These are phyloP conservation scores for Rotaria magnacalcarata DNA, from an alignment of 2,888 invertebrate species.

Conservation along the genomic window DNA sequence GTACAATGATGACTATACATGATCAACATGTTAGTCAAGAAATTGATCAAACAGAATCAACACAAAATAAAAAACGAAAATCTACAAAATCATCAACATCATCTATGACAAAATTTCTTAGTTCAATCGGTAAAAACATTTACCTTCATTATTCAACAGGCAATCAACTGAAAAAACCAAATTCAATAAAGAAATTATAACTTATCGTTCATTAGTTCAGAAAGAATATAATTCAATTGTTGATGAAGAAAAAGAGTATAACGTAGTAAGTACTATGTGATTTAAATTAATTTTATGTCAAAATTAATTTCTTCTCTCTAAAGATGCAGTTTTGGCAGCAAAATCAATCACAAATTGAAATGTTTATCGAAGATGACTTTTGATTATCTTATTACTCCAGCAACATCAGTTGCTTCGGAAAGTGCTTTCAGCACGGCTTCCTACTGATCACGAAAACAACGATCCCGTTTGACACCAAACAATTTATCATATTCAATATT, in stretches of 20 bases:
- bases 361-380: neutral
- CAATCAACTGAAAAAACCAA: neutral
- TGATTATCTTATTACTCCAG: neutral
- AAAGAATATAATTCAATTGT: neutral
- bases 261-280: neutral
- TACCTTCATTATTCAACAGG: neutral
- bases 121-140: neutral
- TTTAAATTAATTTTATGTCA: neutral
- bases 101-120: neutral
- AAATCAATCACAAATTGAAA: neutral
- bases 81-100: neutral
- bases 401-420: neutral
- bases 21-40: neutral
- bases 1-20: neutral
- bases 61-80: neutral
- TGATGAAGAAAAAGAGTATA: neutral
- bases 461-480: neutral
- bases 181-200: neutral
- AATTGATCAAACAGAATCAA: neutral
- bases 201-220: neutral
- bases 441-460: neutral
- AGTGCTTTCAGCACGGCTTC: neutral
- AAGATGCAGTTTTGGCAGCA: neutral
- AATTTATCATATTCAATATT: neutral
- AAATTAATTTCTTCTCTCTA: neutral